Base-by-base conservation (phyloP, 2,888 invertebrate species). In the Coelinius sp. region DNA sequence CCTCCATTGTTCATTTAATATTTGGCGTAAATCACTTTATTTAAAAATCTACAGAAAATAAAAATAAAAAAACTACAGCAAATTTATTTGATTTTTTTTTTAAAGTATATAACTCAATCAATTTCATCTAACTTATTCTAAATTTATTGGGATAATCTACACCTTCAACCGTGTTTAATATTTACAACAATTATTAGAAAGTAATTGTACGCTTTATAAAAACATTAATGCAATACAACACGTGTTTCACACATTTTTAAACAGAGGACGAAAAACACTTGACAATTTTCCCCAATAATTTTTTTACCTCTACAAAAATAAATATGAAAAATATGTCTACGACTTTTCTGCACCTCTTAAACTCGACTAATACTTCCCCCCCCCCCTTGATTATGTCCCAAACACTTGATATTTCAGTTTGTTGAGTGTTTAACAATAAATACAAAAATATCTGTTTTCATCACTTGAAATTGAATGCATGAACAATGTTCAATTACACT, bases 11-110 rank as follows among this genome's bases (percentile, higher is more conserved):
- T 78, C 71, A 73, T 81, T n/a, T 77, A 79, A 83, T 84, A 83
- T 85, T 85, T 85, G 84, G 84, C 81, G 79, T 81, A 75, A 81
- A 84, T 85, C 82, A 83, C 81, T 77, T 79, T 67, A 12, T 70
- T 68, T 53, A 67, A 77, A 77, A 78, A 78, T 71, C 81, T 83
- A 84, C 71, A 71, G 69, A 65, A 66, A 44, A 25, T 20, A 66
- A 31, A 65, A 46, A 27, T 53, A 68, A 25, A 31, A 66, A 31
- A 65, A 46, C 49, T 53, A 68, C 41, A 46, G 8, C 14, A 59
- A 59, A 31, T 59, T 1, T n/a, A n/a, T n/a, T n/a, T n/a, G n/a
- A n/a, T n/a, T n/a, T n/a, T n/a, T n/a, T n/a, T n/a, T n/a, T 14
- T n/a, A 53, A 53, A 53, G 25, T 25, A 59, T 31, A 10, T 31